Conservation (phyloP, 2,797 vertebrate genomes). For the Halcyon leucocephala region DNA sequence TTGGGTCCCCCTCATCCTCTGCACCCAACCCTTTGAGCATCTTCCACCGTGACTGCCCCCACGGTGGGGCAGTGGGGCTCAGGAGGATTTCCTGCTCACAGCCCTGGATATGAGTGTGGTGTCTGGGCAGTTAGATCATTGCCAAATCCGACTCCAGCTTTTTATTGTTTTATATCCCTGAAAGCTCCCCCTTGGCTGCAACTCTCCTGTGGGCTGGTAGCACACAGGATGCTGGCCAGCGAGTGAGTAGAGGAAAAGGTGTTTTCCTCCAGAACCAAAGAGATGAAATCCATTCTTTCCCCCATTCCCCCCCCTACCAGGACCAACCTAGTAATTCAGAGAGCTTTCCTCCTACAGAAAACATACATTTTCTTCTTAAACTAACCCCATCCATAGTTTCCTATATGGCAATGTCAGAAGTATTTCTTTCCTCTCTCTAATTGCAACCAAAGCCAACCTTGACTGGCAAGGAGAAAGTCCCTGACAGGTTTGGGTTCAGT, state of each 20-base stretch:
- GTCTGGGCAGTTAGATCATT: background rate
- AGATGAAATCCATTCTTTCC: background rate
- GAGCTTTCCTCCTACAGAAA: background rate
- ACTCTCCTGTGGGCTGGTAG: background rate
- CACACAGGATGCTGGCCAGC: fast-evolving
- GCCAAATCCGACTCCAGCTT: background rate
- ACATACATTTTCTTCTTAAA: background rate
- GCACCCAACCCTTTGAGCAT: background rate
- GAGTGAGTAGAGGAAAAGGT: background rate
- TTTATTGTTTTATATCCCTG: background rate
- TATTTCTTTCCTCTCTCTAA: slow-evolving; percentile 73
- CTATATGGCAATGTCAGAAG: slow-evolving; percentile 76
- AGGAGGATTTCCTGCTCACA: background rate
- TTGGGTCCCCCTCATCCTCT: background rate
- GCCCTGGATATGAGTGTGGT: background rate
- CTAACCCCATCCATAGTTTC: slow-evolving; percentile 41
- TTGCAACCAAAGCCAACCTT: slow-evolving; percentile 82
- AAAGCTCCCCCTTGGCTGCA: background rate
- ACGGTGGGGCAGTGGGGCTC: fast-evolving
- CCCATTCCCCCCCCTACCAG: background rate
- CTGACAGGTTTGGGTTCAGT: slow-evolving; percentile 91
- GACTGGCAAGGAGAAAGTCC: slow-evolving; percentile 85
- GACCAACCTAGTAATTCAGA: background rate
- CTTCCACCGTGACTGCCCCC: background rate
- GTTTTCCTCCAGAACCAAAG: background rate